phyloP scores from a whole-genome alignment of 2,113 vertebrate genomes.

The Passerina amoena region DNA sequence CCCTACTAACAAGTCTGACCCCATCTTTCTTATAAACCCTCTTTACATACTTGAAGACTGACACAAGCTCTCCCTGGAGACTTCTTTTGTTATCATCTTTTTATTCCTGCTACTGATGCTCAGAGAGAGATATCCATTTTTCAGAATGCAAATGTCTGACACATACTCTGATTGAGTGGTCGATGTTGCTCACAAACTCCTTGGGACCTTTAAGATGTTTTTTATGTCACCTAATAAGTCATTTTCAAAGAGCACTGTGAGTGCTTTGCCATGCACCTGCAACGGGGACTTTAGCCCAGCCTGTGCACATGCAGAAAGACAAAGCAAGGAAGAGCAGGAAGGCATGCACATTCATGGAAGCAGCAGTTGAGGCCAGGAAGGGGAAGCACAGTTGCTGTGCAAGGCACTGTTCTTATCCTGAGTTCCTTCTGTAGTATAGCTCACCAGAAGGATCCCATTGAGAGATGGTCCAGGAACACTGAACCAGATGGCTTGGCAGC shows the following conservation, averaged over 20 bases:
- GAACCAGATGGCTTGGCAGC: background rate
- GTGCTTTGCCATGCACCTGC: background rate
- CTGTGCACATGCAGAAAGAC: background rate
- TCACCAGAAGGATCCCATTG: background rate
- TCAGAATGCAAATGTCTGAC: background rate
- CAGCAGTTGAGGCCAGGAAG: accelerated
- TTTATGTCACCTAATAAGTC: background rate
- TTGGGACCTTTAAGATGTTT: background rate
- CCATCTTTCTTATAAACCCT: background rate
- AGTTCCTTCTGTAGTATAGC: background rate
- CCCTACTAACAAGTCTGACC: background rate
- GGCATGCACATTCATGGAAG: accelerated
- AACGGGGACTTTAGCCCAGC: background rate
- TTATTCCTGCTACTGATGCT: background rate
- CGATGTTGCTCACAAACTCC: background rate
- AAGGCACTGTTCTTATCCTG: background rate
- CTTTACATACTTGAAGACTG: accelerated
- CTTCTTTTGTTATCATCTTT: background rate
- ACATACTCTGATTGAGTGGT: background rate
- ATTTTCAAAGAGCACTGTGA: background rate
- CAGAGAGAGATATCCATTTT: background rate
- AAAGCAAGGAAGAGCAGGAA: background rate
- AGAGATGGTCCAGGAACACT: background rate
- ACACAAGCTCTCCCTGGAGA: background rate
- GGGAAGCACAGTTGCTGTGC: background rate